Evolutionary conservation across 2,888 invertebrate species (phyloP), one percentile per base, ranked within the genome.

Genomic region (Parthenolecanium corni): DNA sequence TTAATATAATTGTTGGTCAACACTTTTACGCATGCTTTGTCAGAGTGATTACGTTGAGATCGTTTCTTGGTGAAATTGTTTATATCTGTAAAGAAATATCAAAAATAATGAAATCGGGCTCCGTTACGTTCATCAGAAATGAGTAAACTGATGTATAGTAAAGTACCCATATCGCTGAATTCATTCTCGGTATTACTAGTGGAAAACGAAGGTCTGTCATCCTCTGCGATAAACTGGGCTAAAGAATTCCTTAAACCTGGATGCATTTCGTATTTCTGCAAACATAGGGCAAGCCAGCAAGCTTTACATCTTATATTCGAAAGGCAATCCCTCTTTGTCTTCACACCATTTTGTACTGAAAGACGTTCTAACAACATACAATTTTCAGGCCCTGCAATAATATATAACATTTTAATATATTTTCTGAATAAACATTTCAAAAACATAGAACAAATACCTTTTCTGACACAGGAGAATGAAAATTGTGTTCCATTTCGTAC

Each of bases 271-370:
- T 86, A 87, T 65, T 84, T 82, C 70, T 83, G 81, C 51, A 89
- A 76, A 72, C 90, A 90, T 78, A 86, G 82, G 74, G 85, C 86
- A 11, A 91, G 77, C 88, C 91, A 90, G 73, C 91, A 92, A 16
- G 88, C 88, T 58, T 85, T 82, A 74, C 91, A 91, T 38, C 88
- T 77, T 42, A 84, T 80, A 71, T 83, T 84, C 71, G 61, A 61
- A 51, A 61, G 51, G 23, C 49, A 49, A 49, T 61, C 61, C 38
- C 49, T 61, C 38, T 61, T 61, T 23, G 61, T 49, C 21, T 38
- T 49, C n/a, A n/a, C n/a, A 49, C 40, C 51, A 46, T 46, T 46
- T 36, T 51, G 36, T 1, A 38, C 21, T 36, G 49, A 14, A n/a
- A n/a, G n/a, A n/a, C 49, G 49, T 61, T 61, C 61, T 2, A 38